These are phyloP conservation scores for Ictidomys tridecemlineatus DNA, from an alignment of 2,113 vertebrate species.

Conservation along the genomic window DNA sequence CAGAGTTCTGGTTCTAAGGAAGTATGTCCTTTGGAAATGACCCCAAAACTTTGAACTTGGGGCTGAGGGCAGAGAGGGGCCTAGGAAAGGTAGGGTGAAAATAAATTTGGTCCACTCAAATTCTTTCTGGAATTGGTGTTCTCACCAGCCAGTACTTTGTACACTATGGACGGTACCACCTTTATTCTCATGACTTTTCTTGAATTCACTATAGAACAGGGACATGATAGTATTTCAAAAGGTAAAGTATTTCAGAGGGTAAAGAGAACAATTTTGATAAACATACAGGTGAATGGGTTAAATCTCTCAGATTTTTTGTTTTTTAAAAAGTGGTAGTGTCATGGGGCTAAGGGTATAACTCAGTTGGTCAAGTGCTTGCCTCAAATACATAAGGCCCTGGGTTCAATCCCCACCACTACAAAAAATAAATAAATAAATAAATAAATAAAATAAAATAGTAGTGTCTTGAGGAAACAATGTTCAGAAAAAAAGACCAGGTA, in stretches of 20 bases:
- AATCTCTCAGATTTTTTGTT: conserved; percentile 4
- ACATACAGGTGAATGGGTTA: neutral
- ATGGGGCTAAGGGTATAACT: too few relatives aligned
- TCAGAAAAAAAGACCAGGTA: neutral
- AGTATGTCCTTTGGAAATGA: neutral
- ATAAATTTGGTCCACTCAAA: conserved; percentile 38
- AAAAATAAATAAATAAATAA: too few relatives aligned
- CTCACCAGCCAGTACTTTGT: neutral
- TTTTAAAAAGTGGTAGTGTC: neutral
- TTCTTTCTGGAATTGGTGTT: conserved; percentile 54
- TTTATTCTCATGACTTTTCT: neutral
- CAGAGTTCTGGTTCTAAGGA: neutral
- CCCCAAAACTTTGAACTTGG: conserved; percentile 56
- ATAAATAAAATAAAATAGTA: too few relatives aligned
- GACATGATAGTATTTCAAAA: conserved; percentile 12
- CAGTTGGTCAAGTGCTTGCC: too few relatives aligned
- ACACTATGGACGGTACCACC: neutral
- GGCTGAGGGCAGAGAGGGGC: neutral
- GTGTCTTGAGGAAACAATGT: neutral
- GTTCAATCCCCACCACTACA: too few relatives aligned
- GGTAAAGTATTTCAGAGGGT: conserved; percentile 14
- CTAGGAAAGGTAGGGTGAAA: conserved; percentile 38
- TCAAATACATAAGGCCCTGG: too few relatives aligned
- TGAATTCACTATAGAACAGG: conserved; percentile 24
- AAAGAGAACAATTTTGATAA: conserved; percentile 20